Evolutionary conservation across 2,888 invertebrate species (phyloP).

Genomic region (Limulus polyphemus): DNA sequence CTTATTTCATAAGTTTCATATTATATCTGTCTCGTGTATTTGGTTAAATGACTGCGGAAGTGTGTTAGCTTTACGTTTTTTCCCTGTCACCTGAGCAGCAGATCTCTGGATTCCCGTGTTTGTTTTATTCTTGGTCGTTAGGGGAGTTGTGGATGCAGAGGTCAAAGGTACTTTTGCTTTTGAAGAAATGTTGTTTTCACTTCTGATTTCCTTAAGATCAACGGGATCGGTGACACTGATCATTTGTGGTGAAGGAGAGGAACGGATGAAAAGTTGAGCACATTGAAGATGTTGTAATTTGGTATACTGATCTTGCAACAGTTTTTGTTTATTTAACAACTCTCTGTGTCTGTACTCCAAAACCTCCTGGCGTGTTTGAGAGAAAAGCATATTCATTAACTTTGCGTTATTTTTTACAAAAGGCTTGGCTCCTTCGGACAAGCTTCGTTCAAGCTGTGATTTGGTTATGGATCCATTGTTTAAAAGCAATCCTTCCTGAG

Average conservation of each 20-base stretch:
- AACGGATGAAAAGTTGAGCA: slow-evolving; percentile 21
- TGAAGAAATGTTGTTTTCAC: slow-evolving; percentile 69
- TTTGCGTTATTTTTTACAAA: no score
- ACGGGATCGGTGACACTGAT: slow-evolving; percentile 19
- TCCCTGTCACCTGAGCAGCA: no score
- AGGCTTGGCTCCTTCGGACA: no score
- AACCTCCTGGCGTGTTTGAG: slow-evolving; percentile 31
- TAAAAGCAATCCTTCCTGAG: slow-evolving; percentile 16
- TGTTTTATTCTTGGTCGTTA: no score
- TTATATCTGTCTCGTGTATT: no score
- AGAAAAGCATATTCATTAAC: no score
- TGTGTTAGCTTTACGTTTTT: no score
- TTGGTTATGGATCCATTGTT: no score
- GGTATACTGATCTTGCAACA: slow-evolving; percentile 80
- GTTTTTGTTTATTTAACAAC: slow-evolving; percentile 71
- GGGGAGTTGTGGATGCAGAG: slow-evolving; percentile 6
- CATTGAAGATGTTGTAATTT: slow-evolving; percentile 74
- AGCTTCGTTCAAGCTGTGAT: no score
- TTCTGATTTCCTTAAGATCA: slow-evolving; percentile 67
- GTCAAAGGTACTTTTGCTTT: slow-evolving; percentile 61
- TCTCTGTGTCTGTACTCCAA: slow-evolving; percentile 80
- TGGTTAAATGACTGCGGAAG: no score
- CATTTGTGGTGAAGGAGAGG: slow-evolving; percentile 6
- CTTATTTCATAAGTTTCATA: no score
- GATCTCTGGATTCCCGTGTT: no score